Base-by-base conservation (phyloP, 2,797 vertebrate species). In the Atherinosoma microstoma region DNA sequence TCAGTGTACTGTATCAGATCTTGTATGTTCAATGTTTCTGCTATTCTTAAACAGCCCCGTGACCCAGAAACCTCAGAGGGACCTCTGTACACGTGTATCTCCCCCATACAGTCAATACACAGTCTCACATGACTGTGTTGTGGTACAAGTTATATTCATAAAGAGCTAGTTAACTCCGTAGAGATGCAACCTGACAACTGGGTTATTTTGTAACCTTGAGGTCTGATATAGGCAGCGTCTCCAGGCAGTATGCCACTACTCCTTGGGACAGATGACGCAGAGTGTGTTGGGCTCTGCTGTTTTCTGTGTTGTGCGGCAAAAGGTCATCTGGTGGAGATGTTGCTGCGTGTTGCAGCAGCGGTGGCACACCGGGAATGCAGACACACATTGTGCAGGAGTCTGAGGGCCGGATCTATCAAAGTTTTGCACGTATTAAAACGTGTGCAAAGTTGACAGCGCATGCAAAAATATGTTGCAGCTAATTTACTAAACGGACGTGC, bases 121-220 rank as follows among this genome's bases (percentile, higher is more conserved):
- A 45, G n/a, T n/a, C 59, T 73, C 61, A 67, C 49, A 38, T 75
- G 20, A 68, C 61, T 12, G 47, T 53, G 40, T 63, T 56, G 38
- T 59, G 64, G 67, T 64, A 54, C 64, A 66, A 66, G 73, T 74
- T 69, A 59, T 68, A 73, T 63, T 64, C 42, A 73, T 58, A 47
- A 74, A 70, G 71, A 64, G 6, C 40, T 67, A n/a, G 57, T 58
- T n/a, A 70, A 30, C 42, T 77, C 76, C 76, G 54, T 32, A 49
- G 73, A 81, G 82, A 85, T 86, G 87, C 89, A 90, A 89, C 79
- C 84, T 65, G 77, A 85, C 81, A 84, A 80, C 58, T 15, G 0
- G 32, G 38, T 65, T 67, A 56, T 65, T 51, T 16, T 65, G 82
- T 86, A 75, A 84, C 81, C 79, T 89, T 67, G 76, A 76, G 64